Evolutionary conservation across 2,113 vertebrate species (phyloP), one percentile per base, ranked within the genome.

Genomic region (Mormyrus lacerda): DNA sequence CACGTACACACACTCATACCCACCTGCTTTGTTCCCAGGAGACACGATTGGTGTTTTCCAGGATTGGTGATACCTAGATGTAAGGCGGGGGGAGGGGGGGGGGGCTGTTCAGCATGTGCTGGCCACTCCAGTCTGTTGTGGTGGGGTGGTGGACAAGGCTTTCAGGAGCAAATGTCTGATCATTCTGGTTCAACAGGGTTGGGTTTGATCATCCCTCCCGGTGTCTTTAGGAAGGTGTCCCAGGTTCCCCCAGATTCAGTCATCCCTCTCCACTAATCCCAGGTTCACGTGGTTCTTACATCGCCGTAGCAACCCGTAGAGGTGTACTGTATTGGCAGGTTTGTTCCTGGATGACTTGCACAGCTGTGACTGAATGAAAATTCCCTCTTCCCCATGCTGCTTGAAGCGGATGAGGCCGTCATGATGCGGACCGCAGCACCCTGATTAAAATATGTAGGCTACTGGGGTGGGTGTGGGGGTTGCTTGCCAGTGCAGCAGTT

Each of bases 221-320:
- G 79, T 45, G 39, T 11, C 39, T 10, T 8, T 45, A 84, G 19
- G 79, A 47, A 47, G 44, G 44, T 84, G 73, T 15, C 35, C 73
- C 35, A 76, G 73, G 19, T 84, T 84, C 44, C 17, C 19, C 44
- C 42, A 21, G 7, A n/a, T 45, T 24, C 69, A 90, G 73, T 47
- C 8, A 47, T 44, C 87, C 87, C 61, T 82, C 84, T 90, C 92
- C 88, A 13, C 65, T 92, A 90, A 91, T 61, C 21, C 21, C 61
- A 13, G 61, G 61, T 86, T 58, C 21, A 24, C 8, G 3, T 44
- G 44, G 10, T 89, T 87, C 85, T 88, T 51, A 50, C 87, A 85
- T 89, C 53, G 61, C 55, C 85, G 2, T n/a, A 4, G 19, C 24
- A 83, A 51, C 82, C n/a, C 10, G 61, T 27, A 31, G 50, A 44